Evolutionary conservation across 2,888 invertebrate species (phyloP).

Genomic region (Melanargia galathea): DNA sequence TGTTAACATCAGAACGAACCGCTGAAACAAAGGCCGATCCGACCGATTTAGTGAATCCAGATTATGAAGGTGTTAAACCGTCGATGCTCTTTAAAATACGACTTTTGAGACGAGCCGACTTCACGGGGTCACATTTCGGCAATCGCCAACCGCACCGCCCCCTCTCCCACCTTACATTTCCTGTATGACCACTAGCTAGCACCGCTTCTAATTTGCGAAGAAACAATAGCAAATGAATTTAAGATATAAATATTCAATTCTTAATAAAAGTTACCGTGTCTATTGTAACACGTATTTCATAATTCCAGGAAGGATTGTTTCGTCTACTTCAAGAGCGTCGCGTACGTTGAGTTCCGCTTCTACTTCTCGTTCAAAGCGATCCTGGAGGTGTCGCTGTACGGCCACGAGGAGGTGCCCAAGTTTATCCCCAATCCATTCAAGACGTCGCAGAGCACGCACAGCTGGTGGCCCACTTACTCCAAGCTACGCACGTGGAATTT

Average conservation of each 20-base stretch:
- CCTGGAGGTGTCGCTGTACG: constrained; percentile 55
- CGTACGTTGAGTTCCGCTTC: constrained; percentile 59
- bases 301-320: constrained; percentile 57
- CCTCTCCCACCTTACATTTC: constrained; percentile 56
- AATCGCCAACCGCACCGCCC: constrained; percentile 62
- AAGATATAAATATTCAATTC: too few relatives aligned
- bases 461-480: constrained; percentile 41
- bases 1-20: constrained; percentile 76
- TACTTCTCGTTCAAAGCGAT: constrained; percentile 56
- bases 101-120: constrained; percentile 70
- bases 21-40: constrained; percentile 80
- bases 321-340: constrained; percentile 58
- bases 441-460: constrained; percentile 45
- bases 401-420: constrained; percentile 40
- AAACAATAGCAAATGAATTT: too few relatives aligned
- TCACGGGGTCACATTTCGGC: constrained; percentile 75
- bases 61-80: constrained; percentile 82
- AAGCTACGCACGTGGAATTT: constrained; percentile 34
- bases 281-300: too few relatives aligned
- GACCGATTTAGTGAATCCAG: constrained; percentile 77
- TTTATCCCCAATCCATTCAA: constrained; percentile 49
- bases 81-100: constrained; percentile 78
- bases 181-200: too few relatives aligned
- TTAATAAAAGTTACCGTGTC: too few relatives aligned
- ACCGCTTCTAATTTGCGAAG: too few relatives aligned